These are phyloP conservation scores for Dioctria rufipes DNA, from an alignment of 2,888 invertebrate species.

Conservation along the genomic window DNA sequence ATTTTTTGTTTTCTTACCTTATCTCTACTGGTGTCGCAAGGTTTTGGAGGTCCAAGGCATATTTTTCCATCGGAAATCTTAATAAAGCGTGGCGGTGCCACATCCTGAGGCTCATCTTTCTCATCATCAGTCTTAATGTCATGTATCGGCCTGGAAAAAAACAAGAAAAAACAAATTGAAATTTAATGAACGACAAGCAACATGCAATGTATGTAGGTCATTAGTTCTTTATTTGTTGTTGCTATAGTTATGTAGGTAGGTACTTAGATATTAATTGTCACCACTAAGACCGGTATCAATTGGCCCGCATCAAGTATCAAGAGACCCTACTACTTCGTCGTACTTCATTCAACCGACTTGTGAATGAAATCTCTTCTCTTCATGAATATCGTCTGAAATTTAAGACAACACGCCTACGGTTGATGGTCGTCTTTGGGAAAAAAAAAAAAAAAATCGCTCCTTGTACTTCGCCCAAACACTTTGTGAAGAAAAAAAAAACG, in stretches of 20 bases:
- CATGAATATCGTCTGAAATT: slow-evolving; percentile 8
- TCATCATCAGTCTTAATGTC: slow-evolving; percentile 57
- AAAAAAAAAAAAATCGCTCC: slow-evolving; percentile 17
- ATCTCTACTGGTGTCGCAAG: slow-evolving; percentile 32
- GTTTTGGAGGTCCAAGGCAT: slow-evolving; percentile 59
- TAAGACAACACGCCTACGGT: slow-evolving; percentile 35
- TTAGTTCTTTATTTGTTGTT: slow-evolving; percentile 29
- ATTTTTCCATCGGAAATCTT: slow-evolving; percentile 61
- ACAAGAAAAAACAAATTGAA: neutral
- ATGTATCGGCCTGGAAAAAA: slow-evolving; percentile 48
- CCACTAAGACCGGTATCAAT: slow-evolving; percentile 7
- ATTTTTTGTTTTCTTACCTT: slow-evolving; percentile 26
- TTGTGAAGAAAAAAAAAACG: too few relatives aligned
- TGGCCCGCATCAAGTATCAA: neutral
- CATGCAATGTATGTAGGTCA: slow-evolving; percentile 9
- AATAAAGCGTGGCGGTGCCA: slow-evolving; percentile 61
- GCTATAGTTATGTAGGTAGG: too few relatives aligned
- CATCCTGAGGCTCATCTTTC: slow-evolving; percentile 61
- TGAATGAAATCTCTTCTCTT: slow-evolving; percentile 5
- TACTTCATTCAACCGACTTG: neutral
- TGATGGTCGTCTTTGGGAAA: slow-evolving; percentile 7
- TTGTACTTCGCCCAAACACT: slow-evolving; percentile 26
- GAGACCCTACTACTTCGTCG: neutral
- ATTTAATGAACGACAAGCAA: too few relatives aligned
- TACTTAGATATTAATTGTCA: slow-evolving; percentile 10